Evolutionary conservation across 2,888 invertebrate species (phyloP), one percentile per base, ranked within the genome.

Genomic region (Clepsis dumicolana): DNA sequence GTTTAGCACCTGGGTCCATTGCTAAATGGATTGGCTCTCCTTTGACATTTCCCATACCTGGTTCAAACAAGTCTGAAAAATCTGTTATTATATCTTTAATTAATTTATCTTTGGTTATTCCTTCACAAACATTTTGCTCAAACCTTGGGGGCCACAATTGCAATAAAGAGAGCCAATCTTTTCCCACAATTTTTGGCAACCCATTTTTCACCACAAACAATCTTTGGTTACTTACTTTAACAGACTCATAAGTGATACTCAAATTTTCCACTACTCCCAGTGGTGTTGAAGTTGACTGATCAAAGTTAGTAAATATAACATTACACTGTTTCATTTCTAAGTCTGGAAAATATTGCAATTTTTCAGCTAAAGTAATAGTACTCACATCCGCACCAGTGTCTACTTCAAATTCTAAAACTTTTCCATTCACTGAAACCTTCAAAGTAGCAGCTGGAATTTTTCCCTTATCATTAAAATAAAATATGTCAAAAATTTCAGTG

Each of bases 341-440:
- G 10, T 67, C 12, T 25, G 65, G 59, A 52, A 65, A 65, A 52
- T 65, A 65, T 38, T 59, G n/a, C 12, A 50, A 24, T 57, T 65
- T 65, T 25, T 65, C 57, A 27, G 50, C 1, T 35, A 35, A 29
- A 29, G 35, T 35, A 10, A 35, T 35, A 4, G 35, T 65, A 65
- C 65, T 65, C 14, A 65, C 65, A n/a, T 65, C 65, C 5, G 48
- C 65, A 7, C 65, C 65, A 0, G 64, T 54, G 64, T 64, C 54
- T 41, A 64, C 54, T 18, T 64, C 54, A 44, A 64, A 64, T n/a
- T 57, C 35, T 18, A 59, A 1, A 1, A n/a, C n/a, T 2, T 24
- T 53, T 5, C 41, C 52, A 38, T 53, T 65, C 12, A 65, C 41
- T n/a, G 12, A 4, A 25, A 65, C 8, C 0, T 53, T 18, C 27